Conservation (phyloP, 2,888 invertebrate species). For the Leucania comma region DNA sequence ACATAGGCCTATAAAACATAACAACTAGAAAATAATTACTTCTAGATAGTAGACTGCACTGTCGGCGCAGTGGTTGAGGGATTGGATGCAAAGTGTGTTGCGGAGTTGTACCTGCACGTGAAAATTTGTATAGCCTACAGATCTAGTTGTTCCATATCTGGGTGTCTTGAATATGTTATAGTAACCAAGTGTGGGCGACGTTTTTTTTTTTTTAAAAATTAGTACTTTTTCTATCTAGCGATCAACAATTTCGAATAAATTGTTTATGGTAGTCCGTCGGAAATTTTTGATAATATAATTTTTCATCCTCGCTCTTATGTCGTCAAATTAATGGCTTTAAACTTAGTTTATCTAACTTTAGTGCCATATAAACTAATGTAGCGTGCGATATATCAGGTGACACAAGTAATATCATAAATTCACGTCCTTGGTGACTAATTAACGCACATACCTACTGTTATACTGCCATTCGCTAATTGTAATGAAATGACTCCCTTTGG, state of each 20-base stretch:
- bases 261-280: not conserved
- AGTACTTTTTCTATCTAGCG: not conserved
- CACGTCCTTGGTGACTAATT: slow-evolving; percentile 49
- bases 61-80: too few relatives aligned
- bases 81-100: too few relatives aligned
- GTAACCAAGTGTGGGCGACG: too few relatives aligned
- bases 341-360: slow-evolving; percentile 27
- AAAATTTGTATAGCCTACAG: too few relatives aligned
- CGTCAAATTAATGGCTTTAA: slow-evolving; percentile 12
- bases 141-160: too few relatives aligned
- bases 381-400: slow-evolving; percentile 6
- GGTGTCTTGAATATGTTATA: too few relatives aligned
- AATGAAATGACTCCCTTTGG: slow-evolving; percentile 43
- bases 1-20: not conserved
- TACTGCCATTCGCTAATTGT: slow-evolving; percentile 33
- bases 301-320: slow-evolving; percentile 6
- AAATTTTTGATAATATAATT: slow-evolving; percentile 1
- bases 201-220: not conserved
- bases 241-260: not conserved
- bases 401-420: slow-evolving; percentile 45
- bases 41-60: too few relatives aligned
- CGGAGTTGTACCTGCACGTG: too few relatives aligned
- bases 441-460: slow-evolving; percentile 2
- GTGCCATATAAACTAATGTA: slow-evolving; percentile 15
- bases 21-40: not conserved